A percentile compares a stretch with the other conserved stretches of the same genome.
These are phyloP conservation scores for Brachyhypopomus occidentalis DNA, from an alignment of 2,113 vertebrate species.

Conservation along the genomic window DNA sequence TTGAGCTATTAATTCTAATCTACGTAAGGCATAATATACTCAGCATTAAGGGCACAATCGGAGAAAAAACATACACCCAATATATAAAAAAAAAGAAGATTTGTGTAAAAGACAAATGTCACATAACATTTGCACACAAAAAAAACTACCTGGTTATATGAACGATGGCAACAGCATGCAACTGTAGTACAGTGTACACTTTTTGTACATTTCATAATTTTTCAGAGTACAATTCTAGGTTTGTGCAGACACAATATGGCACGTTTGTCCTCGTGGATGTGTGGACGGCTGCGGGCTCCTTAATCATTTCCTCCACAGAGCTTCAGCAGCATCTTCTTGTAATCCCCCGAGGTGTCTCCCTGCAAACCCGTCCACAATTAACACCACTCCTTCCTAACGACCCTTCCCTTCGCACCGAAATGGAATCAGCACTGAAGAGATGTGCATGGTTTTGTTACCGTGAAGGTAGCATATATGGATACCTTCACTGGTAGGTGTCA, in stretches of 20 bases:
- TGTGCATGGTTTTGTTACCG: not conserved
- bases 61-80: conserved; percentile 39
- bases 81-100: conserved; percentile 22
- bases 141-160: conserved; percentile 48
- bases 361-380: conserved; percentile 61
- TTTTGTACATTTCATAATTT: not conserved
- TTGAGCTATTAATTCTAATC: not conserved
- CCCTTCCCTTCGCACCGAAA: not conserved
- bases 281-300: not conserved
- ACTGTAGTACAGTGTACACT: conserved; percentile 15
- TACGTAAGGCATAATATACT: not conserved
- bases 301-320: conserved; percentile 96
- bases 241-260: conserved; percentile 27
- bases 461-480: not conserved
- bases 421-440: not conserved
- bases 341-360: conserved; percentile 97
- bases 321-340: conserved; percentile 92
- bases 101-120: conserved; percentile 33
- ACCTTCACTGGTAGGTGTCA: not conserved
- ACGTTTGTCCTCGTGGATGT: conserved; percentile 14
- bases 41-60: not conserved
- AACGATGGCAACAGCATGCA: conserved; percentile 60
- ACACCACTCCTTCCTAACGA: conserved; percentile 13
- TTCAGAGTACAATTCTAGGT: conserved; percentile 30
- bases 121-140: not conserved